Evolutionary conservation across 1,140 invertebrate genomes (phyloP), one percentile per base, ranked within the genome.

Genomic region (Wiebesia pumilae): DNA sequence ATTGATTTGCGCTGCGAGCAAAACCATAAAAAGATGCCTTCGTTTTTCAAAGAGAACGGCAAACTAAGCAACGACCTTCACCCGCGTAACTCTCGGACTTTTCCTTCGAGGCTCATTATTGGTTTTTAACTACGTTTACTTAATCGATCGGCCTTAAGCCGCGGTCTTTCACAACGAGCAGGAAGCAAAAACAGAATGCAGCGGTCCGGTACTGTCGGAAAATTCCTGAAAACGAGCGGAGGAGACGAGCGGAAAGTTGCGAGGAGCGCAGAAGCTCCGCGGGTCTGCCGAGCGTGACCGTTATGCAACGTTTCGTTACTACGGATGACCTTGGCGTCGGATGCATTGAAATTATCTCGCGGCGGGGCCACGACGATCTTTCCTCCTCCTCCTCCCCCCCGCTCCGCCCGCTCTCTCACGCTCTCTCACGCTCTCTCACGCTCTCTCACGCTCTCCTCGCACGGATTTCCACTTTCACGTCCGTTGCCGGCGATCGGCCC

Each of bases 231-330:
- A 75, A 27, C 10, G 38, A 6, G 4, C 4, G 12, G 73, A 38
- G 38, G 7, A 77, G 38, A 6, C 43, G 43, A 47, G 73, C 73
- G 38, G 7, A 77, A 62, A 81, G 35, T 21, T 19, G 79, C 10
- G 30, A 10, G 19, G 51, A 54, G 51, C 10, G 40, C 21, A 81
- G 38, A 81, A 75, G 78, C 84, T 58, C 33, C 84, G 33, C 89
- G 90, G 91, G 88, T 86, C 90, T 90, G 88, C 87, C 89, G 90
- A 93, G 92, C 92, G 93, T 93, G 91, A 93, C 93, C 91, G 92
- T 94, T 94, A 94, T 93, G 93, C 92, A 94, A 94, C 91, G 89
- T 91, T 92, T 92, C 89, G 91, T 91, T 92, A 90, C 90, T 85
- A 89, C 69, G 33, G 3, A 89, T 87, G 91, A 90, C 93, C 93